These are phyloP conservation scores for Coelogynopora nodosa DNA, from an alignment of 2,888 invertebrate genomes.

Conservation along the genomic window DNA sequence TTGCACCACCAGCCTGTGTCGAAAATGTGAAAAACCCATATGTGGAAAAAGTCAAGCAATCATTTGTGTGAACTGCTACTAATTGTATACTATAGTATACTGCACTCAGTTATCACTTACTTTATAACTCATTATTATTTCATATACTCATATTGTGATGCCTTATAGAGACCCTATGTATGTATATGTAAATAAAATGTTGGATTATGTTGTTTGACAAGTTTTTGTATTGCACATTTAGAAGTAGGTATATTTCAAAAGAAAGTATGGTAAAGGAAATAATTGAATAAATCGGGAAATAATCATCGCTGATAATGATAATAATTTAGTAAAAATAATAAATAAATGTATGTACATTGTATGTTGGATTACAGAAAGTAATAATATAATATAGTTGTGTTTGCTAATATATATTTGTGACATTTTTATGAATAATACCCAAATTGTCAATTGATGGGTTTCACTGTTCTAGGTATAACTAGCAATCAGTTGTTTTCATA, in stretches of 20 bases:
- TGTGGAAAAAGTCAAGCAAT: constrained; percentile 3
- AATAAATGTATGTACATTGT: neutral
- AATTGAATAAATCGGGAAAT: too few relatives aligned
- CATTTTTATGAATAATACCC: neutral
- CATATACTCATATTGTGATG: too few relatives aligned
- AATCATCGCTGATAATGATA: too few relatives aligned
- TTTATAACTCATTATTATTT: neutral
- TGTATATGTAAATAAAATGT: too few relatives aligned
- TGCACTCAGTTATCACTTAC: neutral
- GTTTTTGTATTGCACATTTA: too few relatives aligned
- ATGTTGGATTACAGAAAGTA: neutral
- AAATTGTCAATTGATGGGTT: constrained; percentile 13
- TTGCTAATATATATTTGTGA: neutral
- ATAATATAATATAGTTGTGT: neutral
- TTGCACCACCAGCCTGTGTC: neutral
- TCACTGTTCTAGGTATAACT: neutral
- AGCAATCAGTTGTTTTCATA: neutral
- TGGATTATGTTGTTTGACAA: too few relatives aligned
- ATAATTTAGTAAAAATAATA: neutral
- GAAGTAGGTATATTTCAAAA: too few relatives aligned
- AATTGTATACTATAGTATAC: neutral
- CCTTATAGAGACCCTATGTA: too few relatives aligned
- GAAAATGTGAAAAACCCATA: neutral
- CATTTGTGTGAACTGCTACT: neutral
- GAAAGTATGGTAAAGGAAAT: too few relatives aligned